A percentile compares a stretch with the other conserved stretches of the same genome.
Evolutionary conservation across 1,140 invertebrate species (phyloP).

Genomic region (Holotrichia oblita): DNA sequence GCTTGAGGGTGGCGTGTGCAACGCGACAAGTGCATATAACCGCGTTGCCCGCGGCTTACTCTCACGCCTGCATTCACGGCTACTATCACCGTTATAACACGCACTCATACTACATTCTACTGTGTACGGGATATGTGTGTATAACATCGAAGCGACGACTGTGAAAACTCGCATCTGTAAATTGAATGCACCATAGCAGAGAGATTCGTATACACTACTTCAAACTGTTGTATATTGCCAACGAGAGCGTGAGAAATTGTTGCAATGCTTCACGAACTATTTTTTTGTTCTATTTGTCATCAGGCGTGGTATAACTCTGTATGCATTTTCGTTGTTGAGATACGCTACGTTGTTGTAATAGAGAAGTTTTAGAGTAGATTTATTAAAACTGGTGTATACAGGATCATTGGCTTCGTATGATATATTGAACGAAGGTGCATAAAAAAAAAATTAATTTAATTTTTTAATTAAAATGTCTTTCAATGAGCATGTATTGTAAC

Average conservation of each 20-base stretch:
- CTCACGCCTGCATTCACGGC: neutral
- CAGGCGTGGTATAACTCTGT: no score
- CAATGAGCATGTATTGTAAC: no score
- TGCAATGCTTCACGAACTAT: neutral
- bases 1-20: slow-evolving; percentile 6
- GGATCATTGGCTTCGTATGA: no score
- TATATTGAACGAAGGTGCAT: no score
- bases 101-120: neutral
- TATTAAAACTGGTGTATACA: no score
- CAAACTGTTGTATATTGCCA: slow-evolving; percentile 12
- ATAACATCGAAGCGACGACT: slow-evolving; percentile 11
- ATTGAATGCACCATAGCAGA: slow-evolving; percentile 22
- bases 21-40: slow-evolving; percentile 32
- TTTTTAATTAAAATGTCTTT: no score
- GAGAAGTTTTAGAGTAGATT: no score
- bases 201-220: slow-evolving; percentile 9
- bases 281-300: neutral
- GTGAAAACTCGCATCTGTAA: slow-evolving; percentile 37
- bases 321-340: no score
- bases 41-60: slow-evolving; percentile 5
- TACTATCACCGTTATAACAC: neutral
- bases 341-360: no score
- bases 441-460: no score
- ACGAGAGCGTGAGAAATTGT: slow-evolving; percentile 22
- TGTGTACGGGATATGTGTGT: neutral